phyloP scores from a whole-genome alignment of 2,113 vertebrate species.

The Machaerirhynchus nigripectus region DNA sequence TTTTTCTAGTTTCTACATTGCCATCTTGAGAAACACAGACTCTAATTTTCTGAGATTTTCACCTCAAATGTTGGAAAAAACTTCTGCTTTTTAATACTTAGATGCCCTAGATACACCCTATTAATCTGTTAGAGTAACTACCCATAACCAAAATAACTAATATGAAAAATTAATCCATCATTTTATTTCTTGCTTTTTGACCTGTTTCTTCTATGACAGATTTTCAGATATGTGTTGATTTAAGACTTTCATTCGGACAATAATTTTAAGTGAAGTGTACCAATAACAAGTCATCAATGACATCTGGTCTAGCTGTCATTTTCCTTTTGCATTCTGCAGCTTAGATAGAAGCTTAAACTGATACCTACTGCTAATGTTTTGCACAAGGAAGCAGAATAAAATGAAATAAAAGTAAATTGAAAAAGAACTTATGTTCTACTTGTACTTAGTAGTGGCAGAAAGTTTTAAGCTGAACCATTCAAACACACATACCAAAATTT shows the following conservation, averaged over 20 bases:
- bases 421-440: background rate
- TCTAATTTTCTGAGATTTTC: background rate
- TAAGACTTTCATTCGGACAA: background rate
- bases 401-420: background rate
- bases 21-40: background rate
- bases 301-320: background rate
- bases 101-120: background rate
- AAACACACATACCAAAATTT: background rate
- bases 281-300: background rate
- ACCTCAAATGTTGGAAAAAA: background rate
- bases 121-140: background rate
- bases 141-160: background rate
- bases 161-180: background rate
- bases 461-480: background rate
- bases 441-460: background rate
- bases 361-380: background rate
- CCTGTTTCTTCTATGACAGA: background rate
- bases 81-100: background rate
- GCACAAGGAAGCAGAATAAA: background rate
- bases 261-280: background rate
- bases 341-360: background rate
- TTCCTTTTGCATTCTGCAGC: background rate
- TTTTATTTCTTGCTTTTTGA: background rate
- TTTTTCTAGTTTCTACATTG: background rate
- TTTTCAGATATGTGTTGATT: background rate